Evolutionary conservation across 2,797 vertebrate species (phyloP).

Genomic region (Myiotriccus ornatus): DNA sequence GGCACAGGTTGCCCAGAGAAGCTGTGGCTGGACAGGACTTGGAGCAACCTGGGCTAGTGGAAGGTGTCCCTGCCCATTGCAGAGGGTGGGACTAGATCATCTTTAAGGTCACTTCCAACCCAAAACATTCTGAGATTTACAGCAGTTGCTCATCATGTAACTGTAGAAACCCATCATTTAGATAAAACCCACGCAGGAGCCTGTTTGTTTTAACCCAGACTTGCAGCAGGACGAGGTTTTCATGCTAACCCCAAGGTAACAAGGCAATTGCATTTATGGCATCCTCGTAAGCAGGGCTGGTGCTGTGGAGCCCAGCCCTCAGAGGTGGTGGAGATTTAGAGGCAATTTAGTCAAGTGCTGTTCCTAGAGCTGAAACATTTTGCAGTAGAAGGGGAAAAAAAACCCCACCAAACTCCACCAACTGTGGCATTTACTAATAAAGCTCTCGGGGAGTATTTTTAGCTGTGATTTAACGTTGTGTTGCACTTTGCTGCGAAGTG

Average conservation of each 20-base stretch:
- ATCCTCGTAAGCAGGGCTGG: not conserved
- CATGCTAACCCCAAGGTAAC: not conserved
- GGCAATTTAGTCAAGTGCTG: not conserved
- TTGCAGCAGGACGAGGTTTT: accelerated
- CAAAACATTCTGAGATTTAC: not conserved
- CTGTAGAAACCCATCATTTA: not conserved
- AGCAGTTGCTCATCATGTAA: not conserved
- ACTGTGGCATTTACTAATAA: slow-evolving; percentile 35
- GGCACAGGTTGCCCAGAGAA: not conserved
- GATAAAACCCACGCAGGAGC: not conserved
- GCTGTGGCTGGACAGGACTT: not conserved
- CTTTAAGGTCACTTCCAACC: not conserved
- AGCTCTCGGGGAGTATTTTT: slow-evolving; percentile 31
- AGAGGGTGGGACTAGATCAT: accelerated
- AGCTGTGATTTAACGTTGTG: not conserved
- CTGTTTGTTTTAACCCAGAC: not conserved
- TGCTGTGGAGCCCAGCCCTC: not conserved
- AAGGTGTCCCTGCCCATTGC: not conserved
- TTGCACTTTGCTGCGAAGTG: not conserved
- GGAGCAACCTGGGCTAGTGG: accelerated
- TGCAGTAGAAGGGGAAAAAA: not conserved
- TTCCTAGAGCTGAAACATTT: not conserved
- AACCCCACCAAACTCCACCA: not conserved
- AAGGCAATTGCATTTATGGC: not conserved
- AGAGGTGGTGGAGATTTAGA: not conserved